These are phyloP conservation scores for Drosophila punjabiensis DNA, from an alignment of 1,140 invertebrate genomes.

Conservation along the genomic window DNA sequence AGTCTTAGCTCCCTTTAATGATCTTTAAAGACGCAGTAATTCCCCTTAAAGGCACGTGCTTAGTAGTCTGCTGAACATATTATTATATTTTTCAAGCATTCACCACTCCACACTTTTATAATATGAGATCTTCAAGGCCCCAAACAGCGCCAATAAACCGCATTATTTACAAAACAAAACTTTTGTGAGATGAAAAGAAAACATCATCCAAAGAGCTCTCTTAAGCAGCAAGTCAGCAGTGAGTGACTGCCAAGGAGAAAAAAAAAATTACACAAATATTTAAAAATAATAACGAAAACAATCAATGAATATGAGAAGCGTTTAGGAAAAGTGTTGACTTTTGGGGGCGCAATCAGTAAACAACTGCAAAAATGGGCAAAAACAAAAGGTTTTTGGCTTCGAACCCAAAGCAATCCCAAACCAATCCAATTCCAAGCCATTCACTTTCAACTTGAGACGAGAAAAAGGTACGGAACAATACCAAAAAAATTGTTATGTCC, in stretches of 20 bases:
- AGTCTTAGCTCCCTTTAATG: not conserved
- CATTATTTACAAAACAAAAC: conserved; percentile 29
- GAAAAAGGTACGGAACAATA: conserved; percentile 44
- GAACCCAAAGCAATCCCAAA: conserved; percentile 18
- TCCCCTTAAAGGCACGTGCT: conserved; percentile 4
- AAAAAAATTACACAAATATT: conserved; percentile 65
- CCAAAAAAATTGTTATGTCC: conserved; percentile 57
- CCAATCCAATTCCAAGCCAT: conserved; percentile 49
- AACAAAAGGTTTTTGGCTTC: conserved; percentile 43
- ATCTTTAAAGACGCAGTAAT: not conserved
- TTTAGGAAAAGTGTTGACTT: conserved; percentile 69
- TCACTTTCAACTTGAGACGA: conserved; percentile 62
- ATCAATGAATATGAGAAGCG: conserved; percentile 68
- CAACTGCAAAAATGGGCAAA: conserved; percentile 34
- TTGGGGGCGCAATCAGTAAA: conserved; percentile 67
- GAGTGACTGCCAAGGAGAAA: conserved; percentile 25
- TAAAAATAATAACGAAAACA: conserved; percentile 73
- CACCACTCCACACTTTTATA: conserved; percentile 27
- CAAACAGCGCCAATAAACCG: conserved; percentile 23
- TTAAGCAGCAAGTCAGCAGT: conserved; percentile 41
- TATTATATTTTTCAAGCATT: conserved; percentile 10
- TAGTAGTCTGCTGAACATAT: not conserved
- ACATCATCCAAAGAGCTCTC: conserved; percentile 25
- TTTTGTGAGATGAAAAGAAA: conserved; percentile 46
- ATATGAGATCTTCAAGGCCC: conserved; percentile 30